Evolutionary conservation across 2,797 vertebrate genomes (phyloP).

Genomic region (Australoheros facetus): DNA sequence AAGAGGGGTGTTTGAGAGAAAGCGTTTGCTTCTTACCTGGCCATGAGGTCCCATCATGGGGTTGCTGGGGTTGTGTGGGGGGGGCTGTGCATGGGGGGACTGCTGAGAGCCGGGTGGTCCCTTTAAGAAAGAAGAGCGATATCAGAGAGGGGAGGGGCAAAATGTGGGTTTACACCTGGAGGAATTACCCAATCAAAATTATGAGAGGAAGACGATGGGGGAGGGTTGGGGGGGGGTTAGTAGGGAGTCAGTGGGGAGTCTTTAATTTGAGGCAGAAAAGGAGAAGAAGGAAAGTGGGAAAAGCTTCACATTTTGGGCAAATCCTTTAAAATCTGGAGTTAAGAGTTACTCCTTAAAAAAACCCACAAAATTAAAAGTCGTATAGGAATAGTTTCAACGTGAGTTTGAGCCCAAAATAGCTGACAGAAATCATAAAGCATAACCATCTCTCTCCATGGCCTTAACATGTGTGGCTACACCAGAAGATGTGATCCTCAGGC

Average conservation of each 20-base stretch:
- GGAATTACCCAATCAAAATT: slow-evolving; percentile 51
- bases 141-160: slow-evolving; percentile 75
- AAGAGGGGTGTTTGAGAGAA: slow-evolving; percentile 62
- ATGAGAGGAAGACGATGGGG: slow-evolving; percentile 27
- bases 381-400: slow-evolving; percentile 15
- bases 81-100: slow-evolving; percentile 84
- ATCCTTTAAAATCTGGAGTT: not conserved
- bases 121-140: slow-evolving; percentile 84
- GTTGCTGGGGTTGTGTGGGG: slow-evolving; percentile 85
- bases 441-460: not conserved
- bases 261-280: slow-evolving; percentile 26
- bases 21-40: slow-evolving; percentile 83
- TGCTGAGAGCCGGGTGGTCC: slow-evolving; percentile 87
- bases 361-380: not conserved
- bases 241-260: slow-evolving; percentile 12
- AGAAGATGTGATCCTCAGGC: not conserved
- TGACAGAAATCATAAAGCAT: not conserved
- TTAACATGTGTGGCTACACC: not conserved
- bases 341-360: not conserved
- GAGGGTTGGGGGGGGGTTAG: not conserved
- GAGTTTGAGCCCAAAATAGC: not conserved
- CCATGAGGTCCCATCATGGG: slow-evolving; percentile 88
- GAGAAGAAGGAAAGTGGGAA: slow-evolving; percentile 23
- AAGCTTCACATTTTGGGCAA: slow-evolving; percentile 16
- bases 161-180: slow-evolving; percentile 58